Evolutionary conservation across 2,113 vertebrate species (phyloP), one percentile per base, ranked within the genome.

Genomic region (Craseonycteris thonglongyai): DNA sequence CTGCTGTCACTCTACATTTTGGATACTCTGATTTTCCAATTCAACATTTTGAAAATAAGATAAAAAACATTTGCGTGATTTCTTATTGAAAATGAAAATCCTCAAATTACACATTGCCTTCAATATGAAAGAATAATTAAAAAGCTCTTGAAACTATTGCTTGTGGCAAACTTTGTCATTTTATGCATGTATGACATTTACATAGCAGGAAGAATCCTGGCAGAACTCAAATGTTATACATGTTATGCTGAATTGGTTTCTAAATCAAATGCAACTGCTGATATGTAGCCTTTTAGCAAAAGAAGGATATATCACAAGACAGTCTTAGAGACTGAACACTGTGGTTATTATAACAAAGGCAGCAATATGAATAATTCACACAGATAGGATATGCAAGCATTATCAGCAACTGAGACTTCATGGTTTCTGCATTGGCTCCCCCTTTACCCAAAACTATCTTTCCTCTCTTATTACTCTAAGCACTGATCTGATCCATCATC

Each of bases 281-380:
- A 95, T 96, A 95, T 90, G 95, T 26, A 49, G 94, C 86, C 92
- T 96, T 98, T 97, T 96, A 96, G 96, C 94, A 97, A 97, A 97
- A 95, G 95, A 98, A 98, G 88, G 84, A 95, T 96, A 91, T 95
- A 95, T 96, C 97, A 95, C 97, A 98, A 97, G 97, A 96, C 95
- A 86, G 93, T 90, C 95, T 98, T 93, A 15, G 76, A 97, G 88
- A 89, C 78, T 22, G 66, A 98, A 98, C 97, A 97, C 97, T 98
- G 96, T 95, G 79, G 63, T 97, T 95, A 98, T 97, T 98, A 96
- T 98, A 98, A 98, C 96, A 97, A 98, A 98, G 96, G 96, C 96
- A 97, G 96, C 92, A 96, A 97, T 97, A 98, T 98, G 97, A 98
- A 98, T 98, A 97, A 98, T 98, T 98, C 98, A 98, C 63, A 22